Conservation (phyloP, 1,140 invertebrate genomes). For the Globodera rostochiensis region DNA sequence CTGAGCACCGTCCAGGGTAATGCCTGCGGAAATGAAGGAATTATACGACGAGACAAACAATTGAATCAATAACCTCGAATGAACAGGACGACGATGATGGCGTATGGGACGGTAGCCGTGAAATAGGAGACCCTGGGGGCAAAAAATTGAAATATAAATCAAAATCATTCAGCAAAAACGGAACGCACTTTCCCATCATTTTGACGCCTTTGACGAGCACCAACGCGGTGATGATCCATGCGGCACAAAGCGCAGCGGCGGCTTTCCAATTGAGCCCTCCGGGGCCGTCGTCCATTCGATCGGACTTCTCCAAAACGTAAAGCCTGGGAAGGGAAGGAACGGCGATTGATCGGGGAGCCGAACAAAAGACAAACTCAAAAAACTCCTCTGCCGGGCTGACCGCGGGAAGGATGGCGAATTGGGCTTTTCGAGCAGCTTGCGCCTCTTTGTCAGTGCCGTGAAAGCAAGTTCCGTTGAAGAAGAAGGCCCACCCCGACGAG, state of each 20-base stretch:
- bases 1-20: constrained; percentile 48
- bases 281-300: constrained; percentile 35
- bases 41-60: not conserved
- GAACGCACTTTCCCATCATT: constrained; percentile 45
- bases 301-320: constrained; percentile 53
- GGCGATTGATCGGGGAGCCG: not conserved
- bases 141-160: not conserved
- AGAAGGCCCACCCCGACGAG: constrained; percentile 39
- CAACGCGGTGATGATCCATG: constrained; percentile 47
- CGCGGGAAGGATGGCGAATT: constrained; percentile 28
- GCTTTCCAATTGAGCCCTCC: constrained; percentile 54
- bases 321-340: constrained; percentile 32
- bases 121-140: constrained; percentile 24
- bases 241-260: constrained; percentile 38
- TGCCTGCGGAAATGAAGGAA: constrained; percentile 1
- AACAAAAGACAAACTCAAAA: constrained; percentile 37
- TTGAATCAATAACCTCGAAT: constrained; percentile 24
- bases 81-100: constrained; percentile 51
- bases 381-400: constrained; percentile 50
- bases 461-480: constrained; percentile 41
- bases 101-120: constrained; percentile 50
- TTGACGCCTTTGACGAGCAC: constrained; percentile 50
- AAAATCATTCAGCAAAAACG: too few relatives aligned
- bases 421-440: not conserved
- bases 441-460: constrained; percentile 16